These are phyloP conservation scores for Nerophis lumbriciformis DNA, from an alignment of 2,113 vertebrate genomes.

Conservation along the genomic window DNA sequence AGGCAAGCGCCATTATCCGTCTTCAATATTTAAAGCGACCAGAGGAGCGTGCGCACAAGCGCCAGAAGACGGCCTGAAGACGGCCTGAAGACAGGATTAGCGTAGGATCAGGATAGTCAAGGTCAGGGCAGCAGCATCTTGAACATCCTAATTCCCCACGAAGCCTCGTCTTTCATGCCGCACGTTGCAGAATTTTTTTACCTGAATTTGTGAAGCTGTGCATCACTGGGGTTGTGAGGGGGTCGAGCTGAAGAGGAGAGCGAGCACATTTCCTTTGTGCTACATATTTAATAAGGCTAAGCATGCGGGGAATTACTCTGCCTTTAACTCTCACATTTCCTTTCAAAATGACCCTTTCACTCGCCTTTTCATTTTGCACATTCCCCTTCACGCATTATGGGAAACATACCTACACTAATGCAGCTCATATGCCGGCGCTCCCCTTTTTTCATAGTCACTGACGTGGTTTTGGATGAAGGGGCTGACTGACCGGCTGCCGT, in stretches of 20 bases:
- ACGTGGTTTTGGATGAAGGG: constrained; percentile 14
- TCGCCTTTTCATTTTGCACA: constrained; percentile 51
- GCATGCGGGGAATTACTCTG: constrained; percentile 57
- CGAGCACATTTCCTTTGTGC: constrained; percentile 60
- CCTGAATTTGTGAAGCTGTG: constrained; percentile 14
- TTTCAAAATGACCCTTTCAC: constrained; percentile 35
- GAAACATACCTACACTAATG: constrained; percentile 50
- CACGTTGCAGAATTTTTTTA: constrained; percentile 1
- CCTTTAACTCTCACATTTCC: constrained; percentile 52
- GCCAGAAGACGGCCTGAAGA: constrained; percentile 5
- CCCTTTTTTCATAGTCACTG: constrained; percentile 24
- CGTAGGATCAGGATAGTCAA: constrained; percentile 24
- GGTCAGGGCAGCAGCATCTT: constrained; percentile 29
- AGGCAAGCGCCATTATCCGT: constrained; percentile 56
- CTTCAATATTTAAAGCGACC: constrained; percentile 67
- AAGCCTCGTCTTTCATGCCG: not conserved
- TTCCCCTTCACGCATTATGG: constrained; percentile 60
- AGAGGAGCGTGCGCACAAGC: constrained; percentile 6
- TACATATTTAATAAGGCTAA: constrained; percentile 69
- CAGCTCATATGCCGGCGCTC: constrained; percentile 40
- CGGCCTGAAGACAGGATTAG: constrained; percentile 28
- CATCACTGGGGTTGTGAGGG: constrained; percentile 14
- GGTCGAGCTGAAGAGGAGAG: constrained; percentile 34
- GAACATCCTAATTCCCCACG: constrained; percentile 6
- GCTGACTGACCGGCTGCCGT: not conserved